Base-by-base conservation (phyloP, 92 coral and sea anemone genomes). In the Parazoanthus swiftii region DNA sequence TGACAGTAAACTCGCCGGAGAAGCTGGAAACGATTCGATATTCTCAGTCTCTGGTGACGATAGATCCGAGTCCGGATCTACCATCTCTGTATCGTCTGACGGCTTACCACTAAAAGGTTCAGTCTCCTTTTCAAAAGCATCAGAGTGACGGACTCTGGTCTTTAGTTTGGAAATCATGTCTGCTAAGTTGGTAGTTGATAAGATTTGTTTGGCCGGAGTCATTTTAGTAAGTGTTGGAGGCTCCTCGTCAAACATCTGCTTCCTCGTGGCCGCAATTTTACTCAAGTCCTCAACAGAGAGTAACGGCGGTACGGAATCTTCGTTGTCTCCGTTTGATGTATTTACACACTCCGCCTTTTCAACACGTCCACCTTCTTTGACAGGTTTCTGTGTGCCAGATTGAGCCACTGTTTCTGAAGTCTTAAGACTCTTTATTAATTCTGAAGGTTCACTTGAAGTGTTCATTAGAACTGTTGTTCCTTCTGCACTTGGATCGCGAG, bases 221-320 rank as follows among this genome's bases (percentile, higher is more conserved):
- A 93, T 92, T 76, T 96, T 96, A 36, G 91, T 91, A 13, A 97
- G 89, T 4, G 85, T 89, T 0, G 99, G 99, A 0, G 99, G 99
- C 67, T 95, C 96, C 76, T 93, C 97, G 85, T 92, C 92, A 23
- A 92, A 86, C 21, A 90, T 90, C 6, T 96, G 95, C 42, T 93
- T 91, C 74, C 91, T 88, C 14, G 77, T 84, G 9, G 99, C 99
- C 0, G 98, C 99, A n/a, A 97, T 89, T 58, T 91, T 91, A 36
- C 95, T 92, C 65, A 97, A 86, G 85, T 95, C 98, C 51, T 94
- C 98, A 25, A 93, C 99, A 8, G 99, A 97, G 51, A 97, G 89
- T 14, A 97, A 82, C 1, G 96, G 89, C 0, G 98, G 99, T 3
- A 94, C 98, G 18, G 92, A 84, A 48, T 97, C 99, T 54, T 76